Conservation (phyloP, 2,113 vertebrate species). For the Procavia capensis region DNA sequence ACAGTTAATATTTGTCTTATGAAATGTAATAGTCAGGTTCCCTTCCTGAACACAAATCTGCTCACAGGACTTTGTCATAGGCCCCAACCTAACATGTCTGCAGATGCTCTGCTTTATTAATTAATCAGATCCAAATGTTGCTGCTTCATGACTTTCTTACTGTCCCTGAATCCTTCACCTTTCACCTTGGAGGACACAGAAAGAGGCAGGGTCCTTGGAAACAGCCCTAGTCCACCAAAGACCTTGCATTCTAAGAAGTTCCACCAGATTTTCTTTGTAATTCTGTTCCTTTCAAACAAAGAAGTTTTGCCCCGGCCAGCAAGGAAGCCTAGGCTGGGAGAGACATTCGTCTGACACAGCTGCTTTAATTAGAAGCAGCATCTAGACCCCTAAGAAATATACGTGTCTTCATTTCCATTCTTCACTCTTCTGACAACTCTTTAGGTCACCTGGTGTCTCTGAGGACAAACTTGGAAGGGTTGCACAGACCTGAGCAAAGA, state of each 20-base stretch:
- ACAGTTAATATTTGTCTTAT: slow-evolving; percentile 86
- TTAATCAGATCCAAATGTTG: slow-evolving; percentile 82
- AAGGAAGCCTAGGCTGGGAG: neutral
- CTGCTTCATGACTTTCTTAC: slow-evolving; percentile 29
- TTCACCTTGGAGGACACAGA: neutral
- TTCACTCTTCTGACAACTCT: neutral
- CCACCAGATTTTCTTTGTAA: neutral
- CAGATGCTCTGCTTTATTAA: slow-evolving; percentile 78
- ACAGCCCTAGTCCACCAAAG: neutral
- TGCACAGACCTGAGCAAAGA: slow-evolving; percentile 73
- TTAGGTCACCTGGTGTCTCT: slow-evolving; percentile 49
- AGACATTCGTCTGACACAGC: slow-evolving; percentile 50
- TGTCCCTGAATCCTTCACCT: neutral
- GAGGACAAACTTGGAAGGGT: slow-evolving; percentile 63
- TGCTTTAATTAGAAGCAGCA: slow-evolving; percentile 60
- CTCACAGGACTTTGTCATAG: slow-evolving; percentile 74
- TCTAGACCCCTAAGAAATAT: slow-evolving; percentile 19
- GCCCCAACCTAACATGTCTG: slow-evolving; percentile 78
- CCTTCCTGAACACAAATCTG: slow-evolving; percentile 71
- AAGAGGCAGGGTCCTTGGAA: neutral
- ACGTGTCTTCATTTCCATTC: slow-evolving; percentile 64
- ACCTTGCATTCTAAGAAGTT: neutral
- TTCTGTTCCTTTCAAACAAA: neutral
- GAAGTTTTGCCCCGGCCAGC: neutral
- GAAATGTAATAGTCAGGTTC: slow-evolving; percentile 79